These are phyloP conservation scores for Puntigrus tetrazona DNA, from an alignment of 2,113 vertebrate species.

Conservation along the genomic window DNA sequence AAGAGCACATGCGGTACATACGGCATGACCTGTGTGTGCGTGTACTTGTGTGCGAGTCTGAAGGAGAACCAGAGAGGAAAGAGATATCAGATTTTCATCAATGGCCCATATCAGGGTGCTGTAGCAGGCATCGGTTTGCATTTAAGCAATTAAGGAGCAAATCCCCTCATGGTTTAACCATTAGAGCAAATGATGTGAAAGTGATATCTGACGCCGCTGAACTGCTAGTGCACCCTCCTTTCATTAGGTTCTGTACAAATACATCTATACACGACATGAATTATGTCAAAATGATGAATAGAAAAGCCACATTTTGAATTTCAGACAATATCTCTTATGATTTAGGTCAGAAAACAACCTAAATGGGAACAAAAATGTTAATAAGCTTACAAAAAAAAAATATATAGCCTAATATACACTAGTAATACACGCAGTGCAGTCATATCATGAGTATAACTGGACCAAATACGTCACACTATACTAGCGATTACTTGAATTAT, in stretches of 20 bases:
- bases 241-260: background rate
- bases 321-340: background rate
- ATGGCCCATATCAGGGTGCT: slow-evolving; percentile 17
- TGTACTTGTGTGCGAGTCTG: slow-evolving; percentile 24
- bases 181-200: slow-evolving; percentile 52
- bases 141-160: slow-evolving; percentile 19
- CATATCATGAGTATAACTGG: too few relatives aligned
- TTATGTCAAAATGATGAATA: background rate
- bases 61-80: background rate
- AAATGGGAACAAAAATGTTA: too few relatives aligned
- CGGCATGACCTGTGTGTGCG: background rate
- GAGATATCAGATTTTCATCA: slow-evolving; percentile 15
- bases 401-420: too few relatives aligned
- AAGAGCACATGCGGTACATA: slow-evolving; percentile 1
- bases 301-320: background rate
- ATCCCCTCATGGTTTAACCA: slow-evolving; percentile 41
- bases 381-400: too few relatives aligned
- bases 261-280: background rate
- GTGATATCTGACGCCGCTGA: slow-evolving; percentile 6
- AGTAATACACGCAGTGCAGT: too few relatives aligned
- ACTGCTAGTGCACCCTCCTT: background rate
- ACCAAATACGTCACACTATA: too few relatives aligned
- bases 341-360: background rate
- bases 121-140: slow-evolving; percentile 12
- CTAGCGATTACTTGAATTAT: too few relatives aligned